A percentile compares a stretch with the other conserved stretches of the same genome.
Evolutionary conservation across 2,113 vertebrate species (phyloP).

Genomic region (Macquaria ambigua): DNA sequence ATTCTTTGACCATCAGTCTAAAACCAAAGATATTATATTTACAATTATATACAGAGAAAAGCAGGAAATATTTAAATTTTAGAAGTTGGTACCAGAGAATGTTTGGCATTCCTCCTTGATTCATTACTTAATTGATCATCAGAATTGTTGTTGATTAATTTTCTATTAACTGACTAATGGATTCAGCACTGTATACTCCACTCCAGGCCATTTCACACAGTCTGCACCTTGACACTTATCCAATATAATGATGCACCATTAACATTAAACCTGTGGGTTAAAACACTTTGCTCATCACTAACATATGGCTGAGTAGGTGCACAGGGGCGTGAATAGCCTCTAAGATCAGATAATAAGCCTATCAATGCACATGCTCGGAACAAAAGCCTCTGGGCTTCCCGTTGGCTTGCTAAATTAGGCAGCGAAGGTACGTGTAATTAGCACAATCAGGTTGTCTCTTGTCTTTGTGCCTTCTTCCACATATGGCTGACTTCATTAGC

Average conservation of each 20-base stretch:
- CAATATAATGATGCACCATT: slow-evolving; percentile 7
- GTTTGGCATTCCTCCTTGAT: background rate
- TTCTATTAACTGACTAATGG: background rate
- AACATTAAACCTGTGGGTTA: slow-evolving; percentile 38
- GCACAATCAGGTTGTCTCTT: slow-evolving; percentile 70
- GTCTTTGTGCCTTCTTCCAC: slow-evolving; percentile 57
- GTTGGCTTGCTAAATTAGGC: slow-evolving; percentile 63
- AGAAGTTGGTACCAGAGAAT: background rate
- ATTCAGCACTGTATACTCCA: background rate
- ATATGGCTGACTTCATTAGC: slow-evolving; percentile 76
- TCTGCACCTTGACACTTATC: slow-evolving; percentile 8
- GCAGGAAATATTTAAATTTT: background rate
- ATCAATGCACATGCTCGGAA: slow-evolving; percentile 68
- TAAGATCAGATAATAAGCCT: slow-evolving; percentile 68
- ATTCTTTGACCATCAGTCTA: background rate
- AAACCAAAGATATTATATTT: background rate
- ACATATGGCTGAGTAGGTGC: slow-evolving; percentile 65
- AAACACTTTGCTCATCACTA: slow-evolving; percentile 37
- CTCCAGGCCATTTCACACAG: background rate
- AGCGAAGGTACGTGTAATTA: slow-evolving; percentile 73
- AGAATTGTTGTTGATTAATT: background rate
- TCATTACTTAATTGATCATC: background rate
- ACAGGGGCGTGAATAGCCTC: slow-evolving; percentile 29
- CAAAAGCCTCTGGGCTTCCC: slow-evolving; percentile 65
- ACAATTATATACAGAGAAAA: background rate